Evolutionary conservation across 2,797 vertebrate species (phyloP), one percentile per base, ranked within the genome.

Genomic region (Apogon talboti): DNA sequence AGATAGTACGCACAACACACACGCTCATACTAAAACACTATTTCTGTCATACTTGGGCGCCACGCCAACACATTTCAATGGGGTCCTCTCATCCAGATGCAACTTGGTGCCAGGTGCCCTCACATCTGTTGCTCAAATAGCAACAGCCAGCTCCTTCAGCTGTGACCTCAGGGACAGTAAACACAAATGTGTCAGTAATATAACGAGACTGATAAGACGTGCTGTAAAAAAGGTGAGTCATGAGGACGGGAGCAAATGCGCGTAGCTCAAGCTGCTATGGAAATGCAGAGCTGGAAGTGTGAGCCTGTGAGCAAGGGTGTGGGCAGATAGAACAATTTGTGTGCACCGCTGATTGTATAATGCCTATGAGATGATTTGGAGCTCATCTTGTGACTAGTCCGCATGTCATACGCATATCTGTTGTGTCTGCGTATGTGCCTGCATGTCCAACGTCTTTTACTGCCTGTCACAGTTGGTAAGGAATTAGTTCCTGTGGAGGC

Each of bases 71-170:
- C 40, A 68, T 79, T 69, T 83, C 41, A 72, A 40, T 14, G 14
- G 53, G 57, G 16, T 40, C 54, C 65, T 70, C 40, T 57, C 63
- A 11, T 74, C 49, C 62, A 73, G 66, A 73, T 59, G 44, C 55
- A 63, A 51, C 49, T 38, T 18, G 3, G 48, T 64, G 70, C 78
- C 79, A 80, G 74, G 78, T 83, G 74, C 61, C 71, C 30, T 33
- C 60, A 68, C 78, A 86, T 76, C 70, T 86, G 86, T 66, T 87
- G 68, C 78, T 85, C 58, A 35, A 71, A 78, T 14, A 82, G 82
- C 65, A 79, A 81, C 72, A 87, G 68, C 66, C 54, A 66, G 65
- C 54, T 68, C 37, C 65, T 71, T 85, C 71, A 79, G 77, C 66
- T 78, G 76, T 50, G 70, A 85, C 72, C 45, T 75, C 48, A 45